phyloP scores from a whole-genome alignment of 2,888 invertebrate species.

The Euphydryas editha region DNA sequence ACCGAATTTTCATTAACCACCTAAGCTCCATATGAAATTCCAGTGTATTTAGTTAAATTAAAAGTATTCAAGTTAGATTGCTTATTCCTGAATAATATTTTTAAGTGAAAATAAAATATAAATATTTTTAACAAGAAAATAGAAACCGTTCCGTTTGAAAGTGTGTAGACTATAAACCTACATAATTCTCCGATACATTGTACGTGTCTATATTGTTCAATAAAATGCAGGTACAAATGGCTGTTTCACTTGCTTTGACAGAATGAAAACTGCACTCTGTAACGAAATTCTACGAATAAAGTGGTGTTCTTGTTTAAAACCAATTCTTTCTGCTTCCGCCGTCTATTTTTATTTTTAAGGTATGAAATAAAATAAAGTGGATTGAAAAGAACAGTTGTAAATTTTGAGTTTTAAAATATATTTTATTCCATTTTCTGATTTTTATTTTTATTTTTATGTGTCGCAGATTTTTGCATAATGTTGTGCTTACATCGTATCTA shows the following conservation, averaged over 20 bases:
- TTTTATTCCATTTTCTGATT: no score
- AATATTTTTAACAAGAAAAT: neutral
- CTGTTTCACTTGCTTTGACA: neutral
- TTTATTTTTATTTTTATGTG: no score
- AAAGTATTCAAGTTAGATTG: neutral
- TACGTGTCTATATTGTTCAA: neutral
- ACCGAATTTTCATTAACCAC: no score
- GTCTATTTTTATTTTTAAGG: neutral
- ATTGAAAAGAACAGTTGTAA: no score
- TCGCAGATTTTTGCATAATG: no score
- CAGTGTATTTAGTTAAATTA: no score
- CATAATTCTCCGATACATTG: neutral
- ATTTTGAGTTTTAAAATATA: no score
- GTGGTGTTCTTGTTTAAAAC: constrained; percentile 1
- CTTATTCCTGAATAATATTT: neutral
- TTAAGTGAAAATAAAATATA: neutral
- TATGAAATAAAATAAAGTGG: no score
- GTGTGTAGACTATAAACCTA: neutral
- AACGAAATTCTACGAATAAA: neutral
- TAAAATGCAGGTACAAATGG: constrained; percentile 5
- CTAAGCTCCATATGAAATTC: no score
- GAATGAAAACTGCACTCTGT: neutral
- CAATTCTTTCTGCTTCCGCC: neutral
- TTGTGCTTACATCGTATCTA: no score
- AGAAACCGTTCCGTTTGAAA: neutral